Evolutionary conservation across 2,888 invertebrate species (phyloP), one percentile per base, ranked within the genome.

Genomic region (Ectropis crepuscularia): DNA sequence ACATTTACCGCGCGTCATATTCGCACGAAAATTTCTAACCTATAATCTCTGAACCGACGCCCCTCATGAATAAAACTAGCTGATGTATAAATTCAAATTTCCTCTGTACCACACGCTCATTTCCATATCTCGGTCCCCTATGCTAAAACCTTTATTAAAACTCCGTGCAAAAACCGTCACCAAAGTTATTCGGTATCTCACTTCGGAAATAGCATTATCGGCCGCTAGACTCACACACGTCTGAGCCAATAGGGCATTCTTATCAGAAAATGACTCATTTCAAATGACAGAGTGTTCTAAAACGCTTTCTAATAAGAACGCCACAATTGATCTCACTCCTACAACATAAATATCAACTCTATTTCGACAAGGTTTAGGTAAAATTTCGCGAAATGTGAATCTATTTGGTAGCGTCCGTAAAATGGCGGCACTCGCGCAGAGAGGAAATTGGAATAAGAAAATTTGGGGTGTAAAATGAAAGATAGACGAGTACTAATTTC

Each of bases 401-500:
- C 6, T 50, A 60, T 67, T 71, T 74, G 77, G 82, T 87, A 88
- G 82, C 70, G 86, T 71, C 74, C 74, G 76, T 79, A 75, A 83
- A 83, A 86, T 83, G 80, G 76, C 73, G 71, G 71, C 79, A 83
- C 83, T 87, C 85, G 88, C 86, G 83, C 87, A 83, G 76, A 88
- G 85, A 89, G 93, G 95, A 95, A 95, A 95, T 95, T 95, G 95
- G 95, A 95, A 95, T 95, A 95, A 95, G 95, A 95, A 95, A 95
- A 95, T 95, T 95, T 94, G 94, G 95, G 95, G 95, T 95, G 95
- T 95, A 95, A 95, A 95, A 95, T 95, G 95, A 95, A 95, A 95
- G 95, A 95, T 95, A 95, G 95, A 94, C 94, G 94, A 94, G 94
- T 94, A 92, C 95, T 95, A 95, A 95, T 95, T 95, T 95, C 95